phyloP scores from a whole-genome alignment of 2,113 vertebrate genomes.

The Proteles cristata region DNA sequence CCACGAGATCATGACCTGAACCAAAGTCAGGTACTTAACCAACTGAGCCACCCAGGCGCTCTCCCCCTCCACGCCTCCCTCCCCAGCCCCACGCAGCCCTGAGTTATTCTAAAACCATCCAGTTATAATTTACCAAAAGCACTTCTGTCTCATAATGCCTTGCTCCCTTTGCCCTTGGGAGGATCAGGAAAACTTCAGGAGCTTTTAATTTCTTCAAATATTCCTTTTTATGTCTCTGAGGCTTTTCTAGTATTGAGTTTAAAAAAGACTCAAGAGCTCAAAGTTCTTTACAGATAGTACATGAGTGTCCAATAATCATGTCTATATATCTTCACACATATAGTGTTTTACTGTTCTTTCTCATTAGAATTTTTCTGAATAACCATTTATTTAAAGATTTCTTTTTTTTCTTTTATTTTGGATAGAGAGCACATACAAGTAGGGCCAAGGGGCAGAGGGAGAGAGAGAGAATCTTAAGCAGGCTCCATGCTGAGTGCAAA shows the following conservation, averaged over 20 bases:
- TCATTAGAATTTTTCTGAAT: slow-evolving; percentile 8
- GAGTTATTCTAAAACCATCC: neutral
- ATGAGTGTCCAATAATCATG: neutral
- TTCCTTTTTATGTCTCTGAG: neutral
- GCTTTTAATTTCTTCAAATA: neutral
- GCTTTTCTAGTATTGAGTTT: neutral
- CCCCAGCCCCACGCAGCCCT: no score
- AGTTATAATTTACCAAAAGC: neutral
- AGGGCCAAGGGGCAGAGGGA: no score
- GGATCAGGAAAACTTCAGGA: neutral
- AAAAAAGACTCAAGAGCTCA: neutral
- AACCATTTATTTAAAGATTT: neutral
- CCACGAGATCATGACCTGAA: no score
- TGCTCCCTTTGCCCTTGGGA: neutral
- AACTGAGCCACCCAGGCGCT: no score
- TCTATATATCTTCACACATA: neutral
- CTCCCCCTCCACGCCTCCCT: no score
- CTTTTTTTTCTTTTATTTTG: no score
- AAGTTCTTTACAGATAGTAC: neutral
- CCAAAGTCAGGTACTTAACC: no score
- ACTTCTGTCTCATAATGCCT: fast-evolving
- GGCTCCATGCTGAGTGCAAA: no score
- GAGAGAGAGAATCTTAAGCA: no score
- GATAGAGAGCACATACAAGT: no score
- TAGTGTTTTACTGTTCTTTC: neutral